phyloP scores from a whole-genome alignment of 2,797 vertebrate genomes.

The Todus mexicanus region DNA sequence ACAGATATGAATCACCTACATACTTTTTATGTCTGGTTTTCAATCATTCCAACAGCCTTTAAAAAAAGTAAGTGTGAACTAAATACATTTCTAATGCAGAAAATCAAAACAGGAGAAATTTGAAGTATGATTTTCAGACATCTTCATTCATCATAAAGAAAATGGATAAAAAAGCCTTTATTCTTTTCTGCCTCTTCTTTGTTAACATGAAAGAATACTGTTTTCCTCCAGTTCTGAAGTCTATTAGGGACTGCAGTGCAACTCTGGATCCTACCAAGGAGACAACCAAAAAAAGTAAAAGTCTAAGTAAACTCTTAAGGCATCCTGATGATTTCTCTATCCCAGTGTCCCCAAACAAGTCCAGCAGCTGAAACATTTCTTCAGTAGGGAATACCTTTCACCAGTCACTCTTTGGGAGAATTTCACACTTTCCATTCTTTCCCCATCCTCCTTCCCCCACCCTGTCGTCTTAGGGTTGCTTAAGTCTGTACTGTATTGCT shows the following conservation, averaged over 20 bases:
- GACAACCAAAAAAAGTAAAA: not conserved
- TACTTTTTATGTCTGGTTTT: not conserved
- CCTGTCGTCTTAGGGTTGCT: not conserved
- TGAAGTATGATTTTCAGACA: not conserved
- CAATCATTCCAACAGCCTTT: not conserved
- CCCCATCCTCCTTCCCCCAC: not conserved
- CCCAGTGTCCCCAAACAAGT: not conserved
- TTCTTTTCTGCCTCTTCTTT: not conserved
- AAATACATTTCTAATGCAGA: not conserved
- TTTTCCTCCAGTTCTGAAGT: not conserved
- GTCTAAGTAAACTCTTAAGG: not conserved
- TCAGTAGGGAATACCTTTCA: not conserved
- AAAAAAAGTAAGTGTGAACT: not conserved
- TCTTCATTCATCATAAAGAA: not conserved
- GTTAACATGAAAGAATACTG: not conserved
- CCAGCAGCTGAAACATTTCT: not conserved
- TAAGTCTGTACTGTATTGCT: not conserved
- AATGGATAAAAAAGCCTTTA: not conserved
- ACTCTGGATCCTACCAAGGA: not conserved
- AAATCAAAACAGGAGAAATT: not conserved
- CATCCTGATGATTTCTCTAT: not conserved
- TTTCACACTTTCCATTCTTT: not conserved
- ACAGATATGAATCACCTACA: constrained; percentile 19
- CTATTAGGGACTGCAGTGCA: not conserved
- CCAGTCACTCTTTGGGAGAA: not conserved